Base-by-base conservation (phyloP, 2,797 vertebrate species). In the Artibeus lituratus region DNA sequence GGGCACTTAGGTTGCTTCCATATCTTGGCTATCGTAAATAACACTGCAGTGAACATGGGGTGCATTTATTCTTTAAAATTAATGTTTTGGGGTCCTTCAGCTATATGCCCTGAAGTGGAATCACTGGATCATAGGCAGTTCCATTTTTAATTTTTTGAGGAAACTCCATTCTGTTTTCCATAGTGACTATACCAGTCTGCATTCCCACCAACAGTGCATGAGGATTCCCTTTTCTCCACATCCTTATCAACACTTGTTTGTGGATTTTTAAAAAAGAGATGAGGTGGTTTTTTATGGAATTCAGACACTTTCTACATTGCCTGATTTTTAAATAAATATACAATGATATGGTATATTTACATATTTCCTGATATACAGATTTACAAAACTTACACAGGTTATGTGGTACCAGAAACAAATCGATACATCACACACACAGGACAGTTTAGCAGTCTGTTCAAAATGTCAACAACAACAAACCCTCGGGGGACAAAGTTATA, bases 351-450 rank as follows among this genome's bases (percentile, higher is more conserved):
- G 65, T 73, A 96, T 59, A 29, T 12, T 59, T 59, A 59, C 57
- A 29, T 59, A 59, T 59, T 59, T 59, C 26, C 26, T 59, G 57
- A 59, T 59, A 59, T 29, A 12, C 67, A 95, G 72, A 96, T 81
- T 95, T 32, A 96, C 73, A 97, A 81, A 78, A 94, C 96, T 89
- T 96, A 91, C 39, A 95, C 67, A 95, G 22, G 7, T 86, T 77
- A 57, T n/a, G 4, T 35, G 49, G 73, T 12, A 80, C 3, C 5
- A 16, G 42, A 83, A 67, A 73, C 19, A 69, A 93, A 81, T 10
- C 53, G 49, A 10, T 59, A 85, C 5, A 53, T 62, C 92, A 93
- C 59, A 73, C 69, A 97, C 67, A 87, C 0, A 53, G 21, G 51
- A 73, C 15, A 82, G 19, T 7, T 55, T 21, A 49, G 22, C 11